Base-by-base conservation (phyloP, 1,140 invertebrate genomes). In the Tetranychus cinnabarinus region DNA sequence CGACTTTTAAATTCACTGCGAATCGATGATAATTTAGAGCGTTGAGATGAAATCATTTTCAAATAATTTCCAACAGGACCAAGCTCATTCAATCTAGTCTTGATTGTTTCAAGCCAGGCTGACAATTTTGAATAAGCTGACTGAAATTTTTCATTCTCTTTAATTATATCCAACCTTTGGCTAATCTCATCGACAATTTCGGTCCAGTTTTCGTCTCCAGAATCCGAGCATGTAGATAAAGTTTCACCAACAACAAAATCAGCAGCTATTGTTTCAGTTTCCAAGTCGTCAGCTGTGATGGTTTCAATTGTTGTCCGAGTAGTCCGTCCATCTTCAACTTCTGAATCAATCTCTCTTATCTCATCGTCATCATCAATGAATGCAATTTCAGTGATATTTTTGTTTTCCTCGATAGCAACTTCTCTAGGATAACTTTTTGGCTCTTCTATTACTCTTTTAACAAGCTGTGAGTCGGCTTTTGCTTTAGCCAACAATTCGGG, bases 351-450 rank as follows among this genome's bases (percentile, higher is more conserved):
- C 0, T 23, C 23, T 23, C 23, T 10, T 42, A 6, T 10, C 5
- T 42, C 39, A 42, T 42, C 39, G 1, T 42, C 39, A 10, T 42
- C 39, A 42, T 42, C 39, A 42, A 42, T 69, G 66, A 39, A 67
- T 15, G 31, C 70, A 58, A 78, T 56, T 54, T 77, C 70, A 61
- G 69, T 66, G 62, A 80, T 78, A 70, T 76, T 72, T 52, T 48
- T 60, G 7, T 33, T 56, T 2, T 55, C 55, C 59, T 63, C 39
- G 47, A 52, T 59, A 31, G 63, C 61, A 34, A 58, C 33, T 48
- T 79, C 76, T 68, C 77, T 56, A 52, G 52, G 70, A 66, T 45
- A 68, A 62, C 36, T 69, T 67, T 66, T 69, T 69, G 3, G 63
- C 46, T n/a, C 35, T 34, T 23, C 63, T 48, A 39, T 31, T 12